These are phyloP conservation scores for Chamaetylas fuelleborni DNA, from an alignment of 2,113 vertebrate species.

Conservation along the genomic window DNA sequence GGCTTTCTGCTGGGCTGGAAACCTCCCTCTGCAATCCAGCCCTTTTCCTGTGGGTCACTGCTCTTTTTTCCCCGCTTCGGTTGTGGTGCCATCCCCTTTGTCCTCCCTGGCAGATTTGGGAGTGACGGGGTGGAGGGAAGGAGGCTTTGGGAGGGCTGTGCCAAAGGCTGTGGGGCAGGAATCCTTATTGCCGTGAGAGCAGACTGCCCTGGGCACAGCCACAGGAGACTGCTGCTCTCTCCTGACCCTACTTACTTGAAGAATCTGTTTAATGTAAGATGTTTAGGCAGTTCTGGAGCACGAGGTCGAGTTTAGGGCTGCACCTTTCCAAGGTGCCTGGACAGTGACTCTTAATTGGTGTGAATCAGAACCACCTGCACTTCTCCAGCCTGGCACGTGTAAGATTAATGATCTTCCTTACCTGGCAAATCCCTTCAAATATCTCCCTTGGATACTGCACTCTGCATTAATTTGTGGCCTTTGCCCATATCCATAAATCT, in stretches of 20 bases:
- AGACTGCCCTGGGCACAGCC: neutral
- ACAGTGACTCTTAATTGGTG: neutral
- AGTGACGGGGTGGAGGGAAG: neutral
- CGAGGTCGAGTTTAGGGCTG: neutral
- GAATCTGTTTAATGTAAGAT: neutral
- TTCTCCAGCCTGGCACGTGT: neutral
- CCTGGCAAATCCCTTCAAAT: neutral
- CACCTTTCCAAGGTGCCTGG: neutral
- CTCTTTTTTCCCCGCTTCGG: neutral
- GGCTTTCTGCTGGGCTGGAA: neutral
- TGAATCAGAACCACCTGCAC: neutral
- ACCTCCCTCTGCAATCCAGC: fast-evolving
- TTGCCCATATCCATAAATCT: slow-evolving; percentile 1
- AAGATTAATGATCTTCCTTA: neutral
- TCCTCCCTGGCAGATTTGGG: neutral
- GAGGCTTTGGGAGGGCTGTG: too few species aligned
- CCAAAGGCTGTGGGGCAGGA: neutral
- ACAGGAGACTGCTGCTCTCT: neutral
- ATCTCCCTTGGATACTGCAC: neutral
- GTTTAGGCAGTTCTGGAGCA: neutral
- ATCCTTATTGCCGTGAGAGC: neutral
- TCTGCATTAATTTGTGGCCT: slow-evolving; percentile 21
- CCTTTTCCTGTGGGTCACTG: neutral
- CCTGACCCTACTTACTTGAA: neutral
- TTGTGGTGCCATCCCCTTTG: fast-evolving